Percentiles rank a stretch among this genome's conserved stretches.
These are phyloP conservation scores for Hypselothyrea guttata DNA, from an alignment of 2,888 invertebrate species.

Conservation along the genomic window DNA sequence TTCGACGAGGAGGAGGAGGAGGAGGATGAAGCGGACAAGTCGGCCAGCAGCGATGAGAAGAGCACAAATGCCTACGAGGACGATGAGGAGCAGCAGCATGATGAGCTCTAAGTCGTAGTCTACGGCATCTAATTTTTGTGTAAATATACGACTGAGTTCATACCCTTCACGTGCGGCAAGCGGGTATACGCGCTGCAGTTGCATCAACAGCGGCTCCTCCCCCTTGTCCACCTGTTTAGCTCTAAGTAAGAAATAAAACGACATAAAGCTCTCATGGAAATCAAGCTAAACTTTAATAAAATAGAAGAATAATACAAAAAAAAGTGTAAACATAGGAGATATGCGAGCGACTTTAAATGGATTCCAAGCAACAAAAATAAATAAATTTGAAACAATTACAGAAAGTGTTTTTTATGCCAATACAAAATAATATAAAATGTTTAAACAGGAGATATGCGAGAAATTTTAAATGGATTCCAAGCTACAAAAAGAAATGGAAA, in stretches of 20 bases:
- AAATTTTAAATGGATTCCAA: no score
- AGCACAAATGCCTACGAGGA: constrained; percentile 79
- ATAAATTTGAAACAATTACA: neutral
- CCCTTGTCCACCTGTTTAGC: constrained; percentile 44
- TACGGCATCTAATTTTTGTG: constrained; percentile 5
- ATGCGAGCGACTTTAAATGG: constrained; percentile 15
- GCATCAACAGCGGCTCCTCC: constrained; percentile 53
- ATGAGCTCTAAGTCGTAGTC: constrained; percentile 84
- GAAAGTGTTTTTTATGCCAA: no score
- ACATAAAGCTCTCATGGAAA: constrained; percentile 27
- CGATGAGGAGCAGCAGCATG: constrained; percentile 84
- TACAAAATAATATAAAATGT: constrained; percentile 4
- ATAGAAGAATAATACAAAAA: neutral
- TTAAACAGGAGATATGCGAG: no score
- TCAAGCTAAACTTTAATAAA: constrained; percentile 31
- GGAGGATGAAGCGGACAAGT: constrained; percentile 80
- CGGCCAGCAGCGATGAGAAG: constrained; percentile 79
- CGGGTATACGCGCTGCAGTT: constrained; percentile 39
- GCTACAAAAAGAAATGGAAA: no score
- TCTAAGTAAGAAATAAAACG: constrained; percentile 57
- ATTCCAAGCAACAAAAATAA: neutral
- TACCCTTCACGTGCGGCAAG: constrained; percentile 22
- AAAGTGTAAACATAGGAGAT: constrained; percentile 8
- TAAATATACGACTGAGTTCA: constrained; percentile 68
- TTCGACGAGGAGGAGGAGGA: constrained; percentile 82